These are phyloP conservation scores for Morpho helenor DNA, from an alignment of 2,888 invertebrate genomes.

Conservation along the genomic window DNA sequence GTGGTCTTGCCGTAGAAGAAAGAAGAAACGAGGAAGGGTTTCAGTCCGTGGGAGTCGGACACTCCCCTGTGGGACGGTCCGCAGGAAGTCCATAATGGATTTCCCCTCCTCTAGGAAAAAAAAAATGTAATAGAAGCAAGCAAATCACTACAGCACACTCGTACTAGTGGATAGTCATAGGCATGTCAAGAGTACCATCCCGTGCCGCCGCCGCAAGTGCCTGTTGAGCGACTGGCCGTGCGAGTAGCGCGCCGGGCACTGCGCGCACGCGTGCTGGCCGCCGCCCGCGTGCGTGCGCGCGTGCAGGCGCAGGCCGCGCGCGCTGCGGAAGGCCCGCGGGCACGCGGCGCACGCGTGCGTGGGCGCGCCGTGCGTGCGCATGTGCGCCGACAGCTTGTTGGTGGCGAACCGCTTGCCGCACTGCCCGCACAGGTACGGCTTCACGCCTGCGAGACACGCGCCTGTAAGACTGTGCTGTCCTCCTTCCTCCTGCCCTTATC, in stretches of 20 bases:
- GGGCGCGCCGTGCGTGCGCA: conserved; percentile 38
- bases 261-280: conserved; percentile 34
- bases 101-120: too few relatives aligned
- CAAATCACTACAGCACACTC: too few relatives aligned
- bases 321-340: conserved; percentile 30
- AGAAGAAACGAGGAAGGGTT: too few relatives aligned
- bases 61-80: too few relatives aligned
- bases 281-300: conserved; percentile 30
- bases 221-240: conserved; percentile 58
- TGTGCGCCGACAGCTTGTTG: conserved; percentile 58
- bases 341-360: conserved; percentile 31
- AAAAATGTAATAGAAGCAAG: too few relatives aligned
- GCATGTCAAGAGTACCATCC: too few relatives aligned
- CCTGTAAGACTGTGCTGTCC: too few relatives aligned
- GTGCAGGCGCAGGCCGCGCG: conserved; percentile 26
- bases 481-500: too few relatives aligned
- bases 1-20: too few relatives aligned
- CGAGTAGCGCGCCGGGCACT: conserved; percentile 42
- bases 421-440: conserved; percentile 58
- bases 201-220: conserved; percentile 46
- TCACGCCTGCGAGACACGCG: conserved; percentile 37
- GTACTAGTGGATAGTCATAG: too few relatives aligned
- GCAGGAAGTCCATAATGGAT: too few relatives aligned
- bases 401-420: conserved; percentile 59
- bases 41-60: too few relatives aligned